Conservation (phyloP, 2,797 vertebrate genomes). For the Peromyscus nudipes region DNA sequence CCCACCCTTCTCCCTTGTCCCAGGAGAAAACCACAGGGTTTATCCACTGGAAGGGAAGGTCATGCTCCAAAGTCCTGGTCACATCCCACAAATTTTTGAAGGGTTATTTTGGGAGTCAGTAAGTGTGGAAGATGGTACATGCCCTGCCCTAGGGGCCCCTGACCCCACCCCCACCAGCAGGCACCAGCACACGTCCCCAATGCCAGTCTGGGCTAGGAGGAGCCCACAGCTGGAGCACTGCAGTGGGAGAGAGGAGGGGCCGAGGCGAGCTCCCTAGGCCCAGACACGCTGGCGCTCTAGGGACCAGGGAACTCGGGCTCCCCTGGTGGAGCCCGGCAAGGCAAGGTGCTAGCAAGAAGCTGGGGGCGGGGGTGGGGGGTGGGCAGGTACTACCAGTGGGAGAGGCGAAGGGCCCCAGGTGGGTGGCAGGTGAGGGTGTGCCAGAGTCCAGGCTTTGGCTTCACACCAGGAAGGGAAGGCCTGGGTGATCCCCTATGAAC, state of each 20-base stretch:
- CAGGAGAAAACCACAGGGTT: constrained; percentile 39
- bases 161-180: constrained; percentile 25
- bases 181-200: neutral
- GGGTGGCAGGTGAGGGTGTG: neutral
- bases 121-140: constrained; percentile 7
- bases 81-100: constrained; percentile 65
- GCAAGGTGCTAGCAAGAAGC: neutral
- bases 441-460: neutral
- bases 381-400: neutral
- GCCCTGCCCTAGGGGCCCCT: neutral
- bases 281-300: constrained; percentile 77
- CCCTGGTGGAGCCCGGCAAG: constrained; percentile 53
- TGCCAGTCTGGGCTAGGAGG: constrained; percentile 51
- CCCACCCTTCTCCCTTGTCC: neutral
- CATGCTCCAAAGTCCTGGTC: constrained; percentile 57
- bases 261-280: constrained; percentile 53
- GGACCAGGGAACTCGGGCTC: constrained; percentile 44
- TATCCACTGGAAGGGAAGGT: neutral
- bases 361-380: neutral
- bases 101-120: constrained; percentile 61
- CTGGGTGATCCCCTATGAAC: neutral
- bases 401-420: neutral
- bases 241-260: constrained; percentile 67
- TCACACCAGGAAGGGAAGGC: neutral
- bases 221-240: constrained; percentile 55